Percentiles rank a stretch among this genome's conserved stretches.
These are phyloP conservation scores for Furnarius figulus DNA, from an alignment of 2,113 vertebrate species.

Conservation along the genomic window DNA sequence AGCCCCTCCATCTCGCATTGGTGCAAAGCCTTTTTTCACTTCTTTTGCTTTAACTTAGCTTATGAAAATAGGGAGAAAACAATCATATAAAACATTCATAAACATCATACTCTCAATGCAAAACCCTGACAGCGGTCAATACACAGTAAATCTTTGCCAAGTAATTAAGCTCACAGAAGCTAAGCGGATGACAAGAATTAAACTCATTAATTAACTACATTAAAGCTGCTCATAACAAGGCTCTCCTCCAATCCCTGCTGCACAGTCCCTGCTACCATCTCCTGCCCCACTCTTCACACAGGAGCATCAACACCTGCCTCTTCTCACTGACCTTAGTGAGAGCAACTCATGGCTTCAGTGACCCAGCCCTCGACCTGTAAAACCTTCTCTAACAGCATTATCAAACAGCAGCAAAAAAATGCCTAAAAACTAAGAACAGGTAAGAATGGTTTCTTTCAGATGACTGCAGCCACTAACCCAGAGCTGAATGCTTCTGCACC, in stretches of 20 bases:
- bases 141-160: not conserved
- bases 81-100: not conserved
- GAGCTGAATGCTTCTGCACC: not conserved
- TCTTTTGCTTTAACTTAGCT: not conserved
- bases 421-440: not conserved
- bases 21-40: not conserved
- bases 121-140: not conserved
- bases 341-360: not conserved
- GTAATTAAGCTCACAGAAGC: slow-evolving; percentile 1
- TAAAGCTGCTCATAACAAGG: not conserved
- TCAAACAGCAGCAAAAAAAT: not conserved
- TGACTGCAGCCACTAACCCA: not conserved
- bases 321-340: not conserved
- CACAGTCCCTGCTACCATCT: not conserved
- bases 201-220: slow-evolving; percentile 22
- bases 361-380: not conserved
- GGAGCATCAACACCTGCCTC: not conserved
- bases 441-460: not conserved
- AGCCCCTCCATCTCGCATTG: not conserved
- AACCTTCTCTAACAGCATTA: not conserved
- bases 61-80: not conserved
- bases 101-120: not conserved
- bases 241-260: not conserved
- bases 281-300: not conserved
- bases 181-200: not conserved